Conservation (phyloP, 2,113 vertebrate genomes). For the Plectropomus leopardus region DNA sequence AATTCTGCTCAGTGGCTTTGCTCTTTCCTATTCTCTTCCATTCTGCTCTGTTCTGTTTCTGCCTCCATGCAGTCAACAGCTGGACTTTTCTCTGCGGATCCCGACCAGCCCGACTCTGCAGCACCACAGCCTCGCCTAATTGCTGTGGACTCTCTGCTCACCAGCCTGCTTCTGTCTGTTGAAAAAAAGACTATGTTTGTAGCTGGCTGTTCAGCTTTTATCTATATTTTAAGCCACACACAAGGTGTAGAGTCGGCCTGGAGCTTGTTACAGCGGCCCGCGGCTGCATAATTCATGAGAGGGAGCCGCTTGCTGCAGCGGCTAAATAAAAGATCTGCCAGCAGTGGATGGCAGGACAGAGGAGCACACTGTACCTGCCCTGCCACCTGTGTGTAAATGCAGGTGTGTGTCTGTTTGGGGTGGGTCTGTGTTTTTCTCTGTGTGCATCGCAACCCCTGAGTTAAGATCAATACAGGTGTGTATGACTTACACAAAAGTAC, state of each 20-base stretch:
- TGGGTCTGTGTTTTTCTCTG: slow-evolving; percentile 41
- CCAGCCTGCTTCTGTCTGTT: slow-evolving; percentile 76
- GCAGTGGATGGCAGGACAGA: slow-evolving; percentile 69
- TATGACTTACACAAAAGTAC: slow-evolving; percentile 51
- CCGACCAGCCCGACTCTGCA: slow-evolving; percentile 51
- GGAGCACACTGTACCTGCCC: slow-evolving; percentile 58
- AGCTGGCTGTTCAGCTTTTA: slow-evolving; percentile 95
- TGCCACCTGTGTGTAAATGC: slow-evolving; percentile 72
- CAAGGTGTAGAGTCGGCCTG: slow-evolving; percentile 94
- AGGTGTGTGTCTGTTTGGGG: slow-evolving; percentile 51
- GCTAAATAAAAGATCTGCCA: slow-evolving; percentile 89
- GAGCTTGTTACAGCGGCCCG: slow-evolving; percentile 93
- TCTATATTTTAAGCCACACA: slow-evolving; percentile 99
- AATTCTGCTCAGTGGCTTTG: slow-evolving; percentile 29
- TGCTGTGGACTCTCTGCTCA: slow-evolving; percentile 82
- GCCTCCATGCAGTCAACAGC: slow-evolving; percentile 47
- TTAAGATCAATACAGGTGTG: slow-evolving; percentile 76
- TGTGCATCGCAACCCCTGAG: slow-evolving; percentile 47
- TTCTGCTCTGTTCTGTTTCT: slow-evolving; percentile 31
- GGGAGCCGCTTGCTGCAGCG: slow-evolving; percentile 86
- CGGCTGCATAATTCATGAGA: slow-evolving; percentile 92
- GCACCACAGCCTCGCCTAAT: slow-evolving; percentile 80
- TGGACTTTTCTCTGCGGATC: slow-evolving; percentile 50
- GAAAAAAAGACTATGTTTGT: slow-evolving; percentile 87
- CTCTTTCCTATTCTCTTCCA: slow-evolving; percentile 24